Base-by-base conservation (phyloP, 2,113 vertebrate genomes). In the Beaufortia kweichowensis region DNA sequence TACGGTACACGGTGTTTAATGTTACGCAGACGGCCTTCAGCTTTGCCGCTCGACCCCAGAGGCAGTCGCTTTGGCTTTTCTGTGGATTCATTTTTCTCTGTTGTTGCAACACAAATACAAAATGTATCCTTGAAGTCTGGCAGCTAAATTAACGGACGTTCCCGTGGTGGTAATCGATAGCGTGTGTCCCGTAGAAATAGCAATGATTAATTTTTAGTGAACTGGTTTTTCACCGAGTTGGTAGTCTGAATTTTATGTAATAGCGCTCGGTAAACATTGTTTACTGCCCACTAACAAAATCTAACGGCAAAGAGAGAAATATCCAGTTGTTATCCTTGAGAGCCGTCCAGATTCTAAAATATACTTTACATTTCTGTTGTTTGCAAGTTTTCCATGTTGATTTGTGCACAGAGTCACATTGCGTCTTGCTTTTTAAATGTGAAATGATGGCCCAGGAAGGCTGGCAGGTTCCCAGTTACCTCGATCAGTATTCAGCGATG, bases 391-490 rank as follows among this genome's bases (percentile, higher is more conserved):
- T 78, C 55, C 6, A 24, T 2, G 35, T 10, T 63, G 43, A 71
- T 78, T 70, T 70, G 68, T 71, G 19, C 21, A 26, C 39, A 26
- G 59, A 10, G 41, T 28, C 23, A 28, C 23, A 29, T 35, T 61
- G 57, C 41, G 76, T 43, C 33, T 48, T 63, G 66, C 57, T 71
- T 78, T 78, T 23, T 63, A 70, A 78, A 63, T 78, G 57, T 71
- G 76, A 63, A 62, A 78, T 78, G 62, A 78, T 35, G 5, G 43
- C 43, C 29, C 66, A 50, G 56, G 35, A 63, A 55, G 17, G 53
- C 26, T 48, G 43, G 50, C 31, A 55, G 55, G 26, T 55, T 71
- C 41, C 10, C 23, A 53, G 55, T 0, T 14, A n/a, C 33, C 35
- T 77, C 19, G 55, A 55, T 71, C 63, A 21, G 41, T 62, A 78